A percentile compares a stretch with the other conserved stretches of the same genome.
phyloP scores from a whole-genome alignment of 2,888 invertebrate species.

The Thereva nobilitata region DNA sequence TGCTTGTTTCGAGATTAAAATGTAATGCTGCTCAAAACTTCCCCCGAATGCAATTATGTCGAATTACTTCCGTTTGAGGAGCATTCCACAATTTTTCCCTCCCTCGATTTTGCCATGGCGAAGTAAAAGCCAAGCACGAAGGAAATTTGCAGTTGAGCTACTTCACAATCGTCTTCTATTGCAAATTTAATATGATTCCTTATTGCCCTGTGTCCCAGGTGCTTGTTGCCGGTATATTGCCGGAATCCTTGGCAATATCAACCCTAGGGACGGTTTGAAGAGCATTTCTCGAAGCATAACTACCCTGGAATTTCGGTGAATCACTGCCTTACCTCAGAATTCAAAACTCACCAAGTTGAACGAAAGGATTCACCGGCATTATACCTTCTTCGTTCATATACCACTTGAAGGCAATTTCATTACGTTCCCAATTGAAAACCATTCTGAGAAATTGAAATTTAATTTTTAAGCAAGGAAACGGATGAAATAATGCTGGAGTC shows the following conservation, averaged over 20 bases:
- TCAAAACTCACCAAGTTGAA: constrained; percentile 23
- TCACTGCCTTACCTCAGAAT: constrained; percentile 29
- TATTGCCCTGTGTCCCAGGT: constrained; percentile 34
- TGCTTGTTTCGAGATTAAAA: not conserved
- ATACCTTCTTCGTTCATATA: constrained; percentile 13
- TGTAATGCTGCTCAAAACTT: constrained; percentile 2
- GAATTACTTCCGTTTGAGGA: constrained; percentile 7
- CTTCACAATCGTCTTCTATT: constrained; percentile 30
- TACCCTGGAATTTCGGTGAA: constrained; percentile 12
- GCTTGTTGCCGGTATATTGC: constrained; percentile 14
- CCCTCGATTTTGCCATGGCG: not conserved
- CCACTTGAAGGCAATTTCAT: constrained; percentile 32
- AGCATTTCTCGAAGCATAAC: constrained; percentile 30
- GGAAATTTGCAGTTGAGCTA: constrained; percentile 4
- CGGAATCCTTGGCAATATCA: constrained; percentile 23
- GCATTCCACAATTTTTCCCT: not conserved
- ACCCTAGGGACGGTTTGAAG: constrained; percentile 8
- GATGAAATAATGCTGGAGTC: constrained; percentile 24
- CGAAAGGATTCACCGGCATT: constrained; percentile 27
- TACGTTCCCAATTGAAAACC: constrained; percentile 33
- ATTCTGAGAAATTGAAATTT: constrained; percentile 32
- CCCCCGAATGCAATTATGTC: constrained; percentile 19
- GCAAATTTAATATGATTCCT: constrained; percentile 34
- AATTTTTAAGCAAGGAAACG: constrained; percentile 30
- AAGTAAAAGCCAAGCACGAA: not conserved